Conservation (phyloP, 1,140 invertebrate genomes). For the Cyrtorhinus lividipennis region DNA sequence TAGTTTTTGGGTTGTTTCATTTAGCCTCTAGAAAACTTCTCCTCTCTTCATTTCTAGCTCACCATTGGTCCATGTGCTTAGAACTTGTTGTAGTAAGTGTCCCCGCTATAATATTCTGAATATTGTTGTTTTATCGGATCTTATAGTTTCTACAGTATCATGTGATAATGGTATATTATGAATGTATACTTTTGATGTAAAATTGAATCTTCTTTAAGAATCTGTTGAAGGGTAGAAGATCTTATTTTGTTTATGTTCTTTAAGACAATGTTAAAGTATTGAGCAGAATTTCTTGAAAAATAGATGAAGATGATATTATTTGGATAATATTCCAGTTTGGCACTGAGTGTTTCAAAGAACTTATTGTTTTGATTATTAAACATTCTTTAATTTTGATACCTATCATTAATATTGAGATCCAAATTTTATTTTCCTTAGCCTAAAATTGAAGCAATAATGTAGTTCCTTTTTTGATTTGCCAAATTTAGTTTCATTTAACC, state of each 20-base stretch:
- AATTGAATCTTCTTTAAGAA: background rate
- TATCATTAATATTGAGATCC: background rate
- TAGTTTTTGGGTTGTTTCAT: too few relatives aligned
- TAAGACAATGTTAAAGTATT: background rate
- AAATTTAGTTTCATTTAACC: conserved; percentile 1
- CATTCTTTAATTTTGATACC: too few relatives aligned
- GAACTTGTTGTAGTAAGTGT: background rate
- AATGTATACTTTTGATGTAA: background rate
- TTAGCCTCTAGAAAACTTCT: too few relatives aligned
- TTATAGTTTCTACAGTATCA: conserved; percentile 1
- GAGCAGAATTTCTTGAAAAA: background rate
- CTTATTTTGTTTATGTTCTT: conserved; percentile 7
- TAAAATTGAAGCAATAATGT: conserved; percentile 6
- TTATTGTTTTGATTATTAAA: background rate
- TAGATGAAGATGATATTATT: background rate
- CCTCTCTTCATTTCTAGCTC: too few relatives aligned
- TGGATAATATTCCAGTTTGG: background rate
- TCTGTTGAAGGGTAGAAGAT: background rate
- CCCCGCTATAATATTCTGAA: too few relatives aligned
- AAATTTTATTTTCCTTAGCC: background rate
- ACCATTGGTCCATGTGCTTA: background rate
- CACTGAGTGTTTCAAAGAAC: background rate
- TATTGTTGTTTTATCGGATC: background rate
- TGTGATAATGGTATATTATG: background rate
- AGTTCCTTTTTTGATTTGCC: conserved; percentile 7